phyloP scores from a whole-genome alignment of 2,113 vertebrate species.

The Rhinichthys klamathensis region DNA sequence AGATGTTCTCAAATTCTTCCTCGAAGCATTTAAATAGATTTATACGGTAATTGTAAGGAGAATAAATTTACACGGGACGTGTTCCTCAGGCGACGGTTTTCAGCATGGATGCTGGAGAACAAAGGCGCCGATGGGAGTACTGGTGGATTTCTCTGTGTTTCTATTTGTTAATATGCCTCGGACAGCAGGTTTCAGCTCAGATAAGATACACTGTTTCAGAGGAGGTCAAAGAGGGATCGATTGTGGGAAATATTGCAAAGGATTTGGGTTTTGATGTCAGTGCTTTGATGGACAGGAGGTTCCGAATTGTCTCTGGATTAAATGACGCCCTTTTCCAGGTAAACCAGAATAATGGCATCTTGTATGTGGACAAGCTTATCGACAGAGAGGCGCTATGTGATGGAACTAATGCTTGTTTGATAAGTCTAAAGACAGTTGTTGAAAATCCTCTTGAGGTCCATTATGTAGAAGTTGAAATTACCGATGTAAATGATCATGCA shows the following conservation, averaged over 20 bases:
- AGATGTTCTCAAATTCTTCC: too few species aligned
- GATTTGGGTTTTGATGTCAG: neutral
- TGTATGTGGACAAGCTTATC: neutral
- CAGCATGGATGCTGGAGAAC: constrained; percentile 20
- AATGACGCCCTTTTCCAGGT: neutral
- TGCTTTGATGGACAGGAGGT: neutral
- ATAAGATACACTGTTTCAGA: neutral
- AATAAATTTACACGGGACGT: neutral
- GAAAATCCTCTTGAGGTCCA: neutral
- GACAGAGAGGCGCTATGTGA: neutral
- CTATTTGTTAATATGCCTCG: neutral
- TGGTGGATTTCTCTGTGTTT: neutral
- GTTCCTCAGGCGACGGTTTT: neutral
- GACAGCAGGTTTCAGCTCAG: neutral
- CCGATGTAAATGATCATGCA: neutral
- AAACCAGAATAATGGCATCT: constrained; percentile 38
- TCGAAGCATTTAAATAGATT: neutral
- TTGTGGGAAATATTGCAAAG: constrained; percentile 4
- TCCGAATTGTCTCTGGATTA: neutral
- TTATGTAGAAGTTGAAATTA: neutral
- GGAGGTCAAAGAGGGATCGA: neutral
- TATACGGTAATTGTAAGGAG: neutral
- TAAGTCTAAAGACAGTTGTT: neutral
- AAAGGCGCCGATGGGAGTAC: neutral
- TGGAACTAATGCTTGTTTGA: neutral